These are phyloP conservation scores for Thymelicus lineola DNA, from an alignment of 2,888 invertebrate genomes.

Conservation along the genomic window DNA sequence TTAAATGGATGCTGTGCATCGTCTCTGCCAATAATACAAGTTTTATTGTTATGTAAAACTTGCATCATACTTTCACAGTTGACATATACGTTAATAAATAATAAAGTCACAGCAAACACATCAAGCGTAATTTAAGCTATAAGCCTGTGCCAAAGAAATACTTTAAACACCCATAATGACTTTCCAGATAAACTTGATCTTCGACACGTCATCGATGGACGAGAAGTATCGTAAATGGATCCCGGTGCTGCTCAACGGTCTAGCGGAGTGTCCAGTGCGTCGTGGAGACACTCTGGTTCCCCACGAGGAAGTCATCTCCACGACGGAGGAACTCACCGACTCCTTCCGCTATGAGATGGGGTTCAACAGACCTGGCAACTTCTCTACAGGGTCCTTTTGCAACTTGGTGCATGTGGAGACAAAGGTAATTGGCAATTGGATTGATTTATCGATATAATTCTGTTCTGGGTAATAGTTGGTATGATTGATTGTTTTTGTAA, in stretches of 20 bases:
- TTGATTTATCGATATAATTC: background rate
- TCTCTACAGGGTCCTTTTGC: constrained; percentile 90
- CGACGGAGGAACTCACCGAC: constrained; percentile 91
- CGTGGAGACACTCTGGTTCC: constrained; percentile 84
- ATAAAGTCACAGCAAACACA: too few species aligned
- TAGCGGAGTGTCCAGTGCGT: constrained; percentile 91
- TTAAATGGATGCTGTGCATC: too few species aligned
- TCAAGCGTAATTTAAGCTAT: too few species aligned
- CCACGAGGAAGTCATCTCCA: constrained; percentile 90
- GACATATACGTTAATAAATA: too few species aligned
- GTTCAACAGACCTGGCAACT: constrained; percentile 83
- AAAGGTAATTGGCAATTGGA: constrained; percentile 79
- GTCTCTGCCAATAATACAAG: too few species aligned
- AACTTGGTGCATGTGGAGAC: constrained; percentile 87
- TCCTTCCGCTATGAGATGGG: constrained; percentile 87
- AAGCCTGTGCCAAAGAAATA: too few species aligned
- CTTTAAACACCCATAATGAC: too few species aligned
- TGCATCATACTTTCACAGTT: too few species aligned
- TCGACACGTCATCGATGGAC: constrained; percentile 88
- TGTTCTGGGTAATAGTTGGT: too few species aligned
- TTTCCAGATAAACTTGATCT: constrained; percentile 88
- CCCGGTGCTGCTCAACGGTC: constrained; percentile 89
- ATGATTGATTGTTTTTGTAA: too few species aligned
- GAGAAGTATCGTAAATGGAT: constrained; percentile 88
- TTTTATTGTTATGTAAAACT: constrained; percentile 26